phyloP scores from a whole-genome alignment of 2,113 vertebrate species.

The Hassar affinis region DNA sequence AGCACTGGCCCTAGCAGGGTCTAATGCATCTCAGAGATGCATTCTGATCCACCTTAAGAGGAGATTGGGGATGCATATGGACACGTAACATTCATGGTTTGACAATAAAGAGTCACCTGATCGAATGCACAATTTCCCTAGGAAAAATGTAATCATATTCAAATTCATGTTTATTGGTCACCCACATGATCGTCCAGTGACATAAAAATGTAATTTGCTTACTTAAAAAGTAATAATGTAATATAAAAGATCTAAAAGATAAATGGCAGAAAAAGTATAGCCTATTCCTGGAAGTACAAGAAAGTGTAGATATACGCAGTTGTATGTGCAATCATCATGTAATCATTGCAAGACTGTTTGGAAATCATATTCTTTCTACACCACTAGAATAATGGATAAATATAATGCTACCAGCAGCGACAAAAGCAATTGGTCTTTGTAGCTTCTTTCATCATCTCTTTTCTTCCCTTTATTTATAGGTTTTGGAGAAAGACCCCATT shows the following conservation, averaged over 20 bases:
- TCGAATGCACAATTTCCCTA: background rate
- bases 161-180: background rate
- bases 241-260: background rate
- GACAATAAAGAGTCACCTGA: background rate
- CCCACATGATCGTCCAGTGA: no score
- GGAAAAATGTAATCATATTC: background rate
- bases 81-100: background rate
- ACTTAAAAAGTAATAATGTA: background rate
- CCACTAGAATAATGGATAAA: background rate
- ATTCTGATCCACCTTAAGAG: background rate
- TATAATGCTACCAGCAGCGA: background rate
- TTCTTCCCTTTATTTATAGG: background rate
- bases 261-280: background rate
- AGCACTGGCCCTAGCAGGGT: background rate
- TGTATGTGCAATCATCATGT: background rate
- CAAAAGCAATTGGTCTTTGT: background rate
- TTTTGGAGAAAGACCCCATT: no score
- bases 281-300: background rate
- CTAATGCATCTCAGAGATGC: background rate
- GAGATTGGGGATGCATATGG: background rate
- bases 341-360: background rate
- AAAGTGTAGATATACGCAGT: background rate
- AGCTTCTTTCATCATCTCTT: background rate
- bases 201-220: background rate
- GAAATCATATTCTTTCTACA: background rate